phyloP scores from a whole-genome alignment of 2,113 vertebrate genomes.

The Serilophus lunatus region DNA sequence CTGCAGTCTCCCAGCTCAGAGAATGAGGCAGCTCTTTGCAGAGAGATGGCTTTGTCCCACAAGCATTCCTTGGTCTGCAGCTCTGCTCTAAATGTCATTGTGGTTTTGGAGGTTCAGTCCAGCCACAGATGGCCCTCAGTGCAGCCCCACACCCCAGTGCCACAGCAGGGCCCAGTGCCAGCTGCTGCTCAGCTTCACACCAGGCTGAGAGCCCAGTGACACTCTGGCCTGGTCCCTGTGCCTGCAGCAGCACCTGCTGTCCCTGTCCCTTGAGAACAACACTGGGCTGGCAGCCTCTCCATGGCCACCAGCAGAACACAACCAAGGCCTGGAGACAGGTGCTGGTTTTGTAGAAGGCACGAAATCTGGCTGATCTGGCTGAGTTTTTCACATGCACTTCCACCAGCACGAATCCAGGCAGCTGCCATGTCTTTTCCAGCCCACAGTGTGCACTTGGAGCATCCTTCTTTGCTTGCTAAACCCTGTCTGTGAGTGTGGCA shows the following conservation, averaged over 20 bases:
- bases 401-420: not conserved
- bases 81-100: not conserved
- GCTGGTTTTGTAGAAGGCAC: not conserved
- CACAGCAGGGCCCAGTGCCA: fast-evolving
- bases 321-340: not conserved
- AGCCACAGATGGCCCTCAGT: too few species aligned
- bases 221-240: fast-evolving
- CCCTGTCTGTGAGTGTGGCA: not conserved
- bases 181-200: fast-evolving
- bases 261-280: not conserved
- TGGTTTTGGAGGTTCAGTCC: not conserved
- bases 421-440: not conserved
- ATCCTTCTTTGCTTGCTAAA: not conserved
- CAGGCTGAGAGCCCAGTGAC: fast-evolving
- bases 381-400: not conserved
- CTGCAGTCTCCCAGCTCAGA: not conserved
- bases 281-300: fast-evolving
- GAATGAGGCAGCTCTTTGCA: not conserved
- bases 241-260: fast-evolving
- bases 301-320: fast-evolving
- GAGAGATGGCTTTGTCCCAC: not conserved
- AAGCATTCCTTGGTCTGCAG: not conserved
- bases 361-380: not conserved
- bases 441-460: not conserved
- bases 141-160: not conserved